Evolutionary conservation across 2,113 vertebrate genomes (phyloP).

Genomic region (Harpagus bidentatus): DNA sequence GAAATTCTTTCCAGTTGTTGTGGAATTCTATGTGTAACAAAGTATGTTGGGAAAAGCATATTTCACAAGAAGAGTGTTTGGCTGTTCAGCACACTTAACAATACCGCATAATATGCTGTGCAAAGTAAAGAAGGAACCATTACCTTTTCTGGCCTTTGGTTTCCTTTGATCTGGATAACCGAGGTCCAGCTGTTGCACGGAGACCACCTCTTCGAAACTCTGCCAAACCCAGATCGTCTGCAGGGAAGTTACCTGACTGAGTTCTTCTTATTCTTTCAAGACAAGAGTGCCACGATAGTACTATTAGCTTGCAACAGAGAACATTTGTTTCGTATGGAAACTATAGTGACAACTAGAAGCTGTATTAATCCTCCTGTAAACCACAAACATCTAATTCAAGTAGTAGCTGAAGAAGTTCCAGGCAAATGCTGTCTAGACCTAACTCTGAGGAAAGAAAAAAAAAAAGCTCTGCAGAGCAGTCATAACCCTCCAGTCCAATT

Average conservation of each 20-base stretch:
- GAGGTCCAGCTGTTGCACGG: constrained; percentile 93
- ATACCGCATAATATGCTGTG: fast-evolving
- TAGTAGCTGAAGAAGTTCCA: neutral
- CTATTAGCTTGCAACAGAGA: neutral
- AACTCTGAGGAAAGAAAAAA: too few species aligned
- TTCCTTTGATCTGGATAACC: constrained; percentile 87
- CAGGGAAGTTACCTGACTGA: constrained; percentile 89
- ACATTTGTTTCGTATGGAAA: neutral
- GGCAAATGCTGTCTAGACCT: neutral
- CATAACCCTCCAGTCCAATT: neutral
- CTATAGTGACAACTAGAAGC: neutral
- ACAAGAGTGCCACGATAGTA: neutral
- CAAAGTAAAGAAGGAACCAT: neutral
- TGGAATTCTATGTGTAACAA: neutral
- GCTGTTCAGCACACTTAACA: neutral
- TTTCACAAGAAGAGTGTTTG: neutral
- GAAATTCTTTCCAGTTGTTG: neutral
- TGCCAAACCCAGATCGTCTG: constrained; percentile 80
- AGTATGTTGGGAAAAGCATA: neutral
- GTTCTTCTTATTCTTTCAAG: constrained; percentile 88
- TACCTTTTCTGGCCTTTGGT: constrained; percentile 78
- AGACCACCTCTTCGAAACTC: constrained; percentile 92
- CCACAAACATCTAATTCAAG: neutral
- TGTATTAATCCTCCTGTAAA: neutral
- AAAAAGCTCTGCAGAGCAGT: neutral